Evolutionary conservation across 1,140 invertebrate genomes (phyloP).

Genomic region (Drosophila athabasca): DNA sequence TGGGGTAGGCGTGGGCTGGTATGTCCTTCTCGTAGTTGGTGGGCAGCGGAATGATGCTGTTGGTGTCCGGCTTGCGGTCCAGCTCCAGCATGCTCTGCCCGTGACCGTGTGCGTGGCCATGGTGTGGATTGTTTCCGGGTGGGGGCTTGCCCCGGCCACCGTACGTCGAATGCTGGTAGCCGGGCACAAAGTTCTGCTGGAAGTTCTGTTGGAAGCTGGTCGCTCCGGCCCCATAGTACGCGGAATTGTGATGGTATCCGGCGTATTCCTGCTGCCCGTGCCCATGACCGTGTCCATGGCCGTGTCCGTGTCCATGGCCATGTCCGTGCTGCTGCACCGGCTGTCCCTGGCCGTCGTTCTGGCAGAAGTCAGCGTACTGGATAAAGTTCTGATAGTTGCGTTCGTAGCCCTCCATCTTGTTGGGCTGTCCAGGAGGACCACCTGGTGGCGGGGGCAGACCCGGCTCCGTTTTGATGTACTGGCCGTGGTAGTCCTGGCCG

Average conservation of each 20-base stretch:
- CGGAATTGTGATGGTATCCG: slow-evolving; percentile 74
- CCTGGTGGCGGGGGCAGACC: slow-evolving; percentile 57
- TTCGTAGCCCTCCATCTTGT: slow-evolving; percentile 83
- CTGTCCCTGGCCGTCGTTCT: slow-evolving; percentile 78
- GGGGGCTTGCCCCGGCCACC: slow-evolving; percentile 58
- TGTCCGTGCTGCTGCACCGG: slow-evolving; percentile 53
- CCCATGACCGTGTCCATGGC: slow-evolving; percentile 49
- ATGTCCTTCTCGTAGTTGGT: slow-evolving; percentile 83
- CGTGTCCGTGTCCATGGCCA: slow-evolving; percentile 36
- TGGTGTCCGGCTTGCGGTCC: slow-evolving; percentile 77
- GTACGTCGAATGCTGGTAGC: slow-evolving; percentile 71
- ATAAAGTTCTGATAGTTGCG: slow-evolving; percentile 84
- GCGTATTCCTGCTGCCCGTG: slow-evolving; percentile 75
- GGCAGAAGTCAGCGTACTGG: slow-evolving; percentile 83
- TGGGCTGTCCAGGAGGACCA: slow-evolving; percentile 63
- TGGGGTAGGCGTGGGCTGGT: slow-evolving; percentile 81
- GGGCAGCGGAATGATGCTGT: slow-evolving; percentile 79
- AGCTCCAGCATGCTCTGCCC: slow-evolving; percentile 72
- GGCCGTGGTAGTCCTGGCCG: slow-evolving; percentile 69
- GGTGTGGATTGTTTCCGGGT: slow-evolving; percentile 42
- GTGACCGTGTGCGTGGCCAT: slow-evolving; percentile 55
- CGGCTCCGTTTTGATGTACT: slow-evolving; percentile 80
- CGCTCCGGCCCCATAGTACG: slow-evolving; percentile 69
- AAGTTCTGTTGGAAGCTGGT: slow-evolving; percentile 79
- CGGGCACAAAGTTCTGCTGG: slow-evolving; percentile 79